Evolutionary conservation across 1,140 invertebrate species (phyloP).

Genomic region (Phymastichus coffea): DNA sequence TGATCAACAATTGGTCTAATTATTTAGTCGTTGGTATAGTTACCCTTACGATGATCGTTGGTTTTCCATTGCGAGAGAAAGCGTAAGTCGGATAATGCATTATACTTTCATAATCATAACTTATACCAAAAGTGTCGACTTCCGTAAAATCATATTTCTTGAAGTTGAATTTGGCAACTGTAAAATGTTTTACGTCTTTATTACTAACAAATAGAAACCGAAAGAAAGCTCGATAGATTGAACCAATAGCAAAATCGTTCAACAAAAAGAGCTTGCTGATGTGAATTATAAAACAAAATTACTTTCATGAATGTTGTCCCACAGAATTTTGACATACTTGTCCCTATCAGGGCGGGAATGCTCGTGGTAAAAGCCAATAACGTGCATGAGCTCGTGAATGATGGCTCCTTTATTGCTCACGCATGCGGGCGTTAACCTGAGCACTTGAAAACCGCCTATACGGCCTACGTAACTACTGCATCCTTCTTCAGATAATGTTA

Average conservation of each 20-base stretch:
- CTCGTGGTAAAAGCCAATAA: constrained; percentile 83
- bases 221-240: too few species aligned
- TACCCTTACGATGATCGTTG: constrained; percentile 71
- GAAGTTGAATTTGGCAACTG: constrained; percentile 68
- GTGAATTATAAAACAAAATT: too few species aligned
- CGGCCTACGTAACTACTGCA: constrained; percentile 81
- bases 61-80: constrained; percentile 72
- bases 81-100: constrained; percentile 82
- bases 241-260: too few species aligned
- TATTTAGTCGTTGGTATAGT: too few species aligned
- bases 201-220: too few species aligned
- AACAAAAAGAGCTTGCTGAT: too few species aligned
- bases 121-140: constrained; percentile 65
- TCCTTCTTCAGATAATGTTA: constrained; percentile 68
- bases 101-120: constrained; percentile 78
- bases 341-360: constrained; percentile 81
- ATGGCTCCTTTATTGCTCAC: constrained; percentile 71
- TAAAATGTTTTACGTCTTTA: neutral
- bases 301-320: constrained; percentile 71
- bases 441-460: constrained; percentile 68
- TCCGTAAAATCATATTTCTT: constrained; percentile 61
- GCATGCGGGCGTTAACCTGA: constrained; percentile 74
- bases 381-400: constrained; percentile 85
- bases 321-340: constrained; percentile 69
- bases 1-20: too few species aligned